A percentile compares a stretch with the other conserved stretches of the same genome.
phyloP scores from a whole-genome alignment of 2,113 vertebrate species.

The Hepsetus odoe region DNA sequence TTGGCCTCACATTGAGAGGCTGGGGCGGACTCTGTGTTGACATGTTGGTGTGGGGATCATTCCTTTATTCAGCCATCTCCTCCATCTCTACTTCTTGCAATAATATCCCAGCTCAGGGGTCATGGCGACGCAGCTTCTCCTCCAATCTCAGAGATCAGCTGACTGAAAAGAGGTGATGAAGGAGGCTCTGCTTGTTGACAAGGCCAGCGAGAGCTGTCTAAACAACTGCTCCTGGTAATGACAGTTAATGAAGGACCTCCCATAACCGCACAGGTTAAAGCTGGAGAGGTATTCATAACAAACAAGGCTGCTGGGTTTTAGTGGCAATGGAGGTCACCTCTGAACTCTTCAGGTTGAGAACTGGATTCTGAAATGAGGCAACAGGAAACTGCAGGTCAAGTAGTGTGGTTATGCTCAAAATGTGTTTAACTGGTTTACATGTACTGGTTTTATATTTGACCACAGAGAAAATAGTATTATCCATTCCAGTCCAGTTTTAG shows the following conservation, averaged over 20 bases:
- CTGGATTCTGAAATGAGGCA: not conserved
- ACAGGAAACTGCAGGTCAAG: not conserved
- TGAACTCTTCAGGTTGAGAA: not conserved
- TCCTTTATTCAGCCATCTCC: conserved; percentile 64
- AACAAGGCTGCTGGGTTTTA: conserved; percentile 30
- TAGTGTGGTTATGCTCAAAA: not conserved
- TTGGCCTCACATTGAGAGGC: conserved; percentile 72
- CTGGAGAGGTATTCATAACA: conserved; percentile 42
- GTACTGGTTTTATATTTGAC: too few relatives aligned
- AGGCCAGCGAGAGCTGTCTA: conserved; percentile 37
- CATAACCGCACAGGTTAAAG: conserved; percentile 43
- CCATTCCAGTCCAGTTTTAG: too few relatives aligned
- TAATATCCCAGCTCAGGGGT: conserved; percentile 62
- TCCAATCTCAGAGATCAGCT: conserved; percentile 48
- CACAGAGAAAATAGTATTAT: too few relatives aligned
- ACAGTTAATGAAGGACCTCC: conserved; percentile 48
- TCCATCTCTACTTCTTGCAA: conserved; percentile 65
- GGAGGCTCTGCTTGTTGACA: conserved; percentile 51
- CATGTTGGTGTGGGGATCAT: conserved; percentile 70
- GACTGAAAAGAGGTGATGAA: conserved; percentile 49
- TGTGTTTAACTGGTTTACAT: too few relatives aligned
- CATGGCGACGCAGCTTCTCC: conserved; percentile 50
- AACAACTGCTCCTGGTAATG: conserved; percentile 50
- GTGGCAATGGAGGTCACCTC: not conserved
- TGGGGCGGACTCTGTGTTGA: conserved; percentile 71